These are phyloP conservation scores for Oncorhynchus tshawytscha DNA, from an alignment of 2,113 vertebrate species.

Conservation along the genomic window DNA sequence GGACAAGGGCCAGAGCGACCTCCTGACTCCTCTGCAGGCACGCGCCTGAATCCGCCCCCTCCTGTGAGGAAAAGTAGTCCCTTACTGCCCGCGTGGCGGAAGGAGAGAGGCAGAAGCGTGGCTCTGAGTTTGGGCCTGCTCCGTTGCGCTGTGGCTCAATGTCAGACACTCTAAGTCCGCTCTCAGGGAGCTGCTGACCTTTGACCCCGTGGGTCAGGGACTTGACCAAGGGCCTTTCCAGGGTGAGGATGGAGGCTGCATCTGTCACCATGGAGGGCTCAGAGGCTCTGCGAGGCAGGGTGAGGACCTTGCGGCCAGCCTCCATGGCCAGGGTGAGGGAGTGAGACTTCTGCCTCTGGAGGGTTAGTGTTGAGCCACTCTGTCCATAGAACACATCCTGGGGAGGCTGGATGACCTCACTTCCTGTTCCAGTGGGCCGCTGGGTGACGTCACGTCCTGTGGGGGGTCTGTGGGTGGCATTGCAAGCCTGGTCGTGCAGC, in stretches of 20 bases:
- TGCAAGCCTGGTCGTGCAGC: slow-evolving; percentile 22
- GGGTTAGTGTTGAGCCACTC: slow-evolving; percentile 39
- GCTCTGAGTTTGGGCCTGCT: slow-evolving; percentile 34
- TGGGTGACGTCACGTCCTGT: not conserved
- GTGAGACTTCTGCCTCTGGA: slow-evolving; percentile 53
- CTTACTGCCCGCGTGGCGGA: slow-evolving; percentile 52
- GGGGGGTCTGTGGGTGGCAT: slow-evolving; percentile 26
- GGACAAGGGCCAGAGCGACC: slow-evolving; percentile 64
- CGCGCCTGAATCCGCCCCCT: slow-evolving; percentile 50
- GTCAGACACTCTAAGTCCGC: slow-evolving; percentile 45
- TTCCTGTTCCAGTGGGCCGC: not conserved
- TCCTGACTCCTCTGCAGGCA: slow-evolving; percentile 62
- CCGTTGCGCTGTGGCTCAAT: slow-evolving; percentile 25
- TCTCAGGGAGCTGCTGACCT: too few relatives aligned
- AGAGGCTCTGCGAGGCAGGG: slow-evolving; percentile 30
- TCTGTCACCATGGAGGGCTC: slow-evolving; percentile 32
- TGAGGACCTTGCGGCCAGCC: slow-evolving; percentile 18
- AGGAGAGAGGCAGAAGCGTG: slow-evolving; percentile 62
- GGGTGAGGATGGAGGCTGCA: not conserved
- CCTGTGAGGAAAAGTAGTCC: slow-evolving; percentile 66
- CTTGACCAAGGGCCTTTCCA: not conserved
- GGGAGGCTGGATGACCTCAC: slow-evolving; percentile 20
- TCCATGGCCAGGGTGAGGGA: slow-evolving; percentile 20
- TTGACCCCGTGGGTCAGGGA: not conserved
- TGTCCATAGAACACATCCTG: slow-evolving; percentile 55